Percentiles rank a stretch among this genome's conserved stretches.
Conservation (phyloP, 2,888 invertebrate genomes). For the Agrochola lota region DNA sequence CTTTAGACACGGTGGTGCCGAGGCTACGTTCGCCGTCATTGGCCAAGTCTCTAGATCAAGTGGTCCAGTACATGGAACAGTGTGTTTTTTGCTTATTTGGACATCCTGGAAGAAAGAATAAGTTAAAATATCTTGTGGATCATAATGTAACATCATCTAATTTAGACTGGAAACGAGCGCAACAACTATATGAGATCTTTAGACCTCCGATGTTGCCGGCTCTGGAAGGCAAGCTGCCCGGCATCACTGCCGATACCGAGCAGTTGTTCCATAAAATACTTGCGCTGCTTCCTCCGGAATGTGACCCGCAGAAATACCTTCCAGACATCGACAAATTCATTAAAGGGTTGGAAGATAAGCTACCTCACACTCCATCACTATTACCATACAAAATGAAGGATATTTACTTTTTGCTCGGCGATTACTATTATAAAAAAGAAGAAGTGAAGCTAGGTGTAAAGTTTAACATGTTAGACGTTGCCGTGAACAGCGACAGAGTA, state of each 20-base stretch:
- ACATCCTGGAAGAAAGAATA: constrained; percentile 93
- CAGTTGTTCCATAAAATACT: constrained; percentile 93
- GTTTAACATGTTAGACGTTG: constrained; percentile 96
- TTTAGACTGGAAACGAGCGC: constrained; percentile 93
- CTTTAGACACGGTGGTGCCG: constrained; percentile 93
- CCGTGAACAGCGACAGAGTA: constrained; percentile 94
- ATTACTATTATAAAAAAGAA: constrained; percentile 97
- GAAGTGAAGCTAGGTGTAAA: constrained; percentile 94
- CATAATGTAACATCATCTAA: constrained; percentile 93
- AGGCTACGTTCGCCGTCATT: constrained; percentile 92
- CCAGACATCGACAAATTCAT: constrained; percentile 93
- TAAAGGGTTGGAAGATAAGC: constrained; percentile 90
- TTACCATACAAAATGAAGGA: constrained; percentile 92
- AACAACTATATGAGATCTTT: constrained; percentile 95
- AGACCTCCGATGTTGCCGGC: constrained; percentile 95
- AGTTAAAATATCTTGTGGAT: constrained; percentile 92
- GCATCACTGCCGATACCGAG: constrained; percentile 96
- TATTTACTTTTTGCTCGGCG: constrained; percentile 97
- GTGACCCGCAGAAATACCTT: constrained; percentile 92
- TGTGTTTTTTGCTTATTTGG: constrained; percentile 95
- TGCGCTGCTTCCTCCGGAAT: constrained; percentile 92
- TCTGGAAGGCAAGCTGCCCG: constrained; percentile 93
- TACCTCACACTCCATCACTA: constrained; percentile 89
- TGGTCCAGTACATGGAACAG: constrained; percentile 96
- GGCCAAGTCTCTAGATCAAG: constrained; percentile 91